Conservation (phyloP, 2,113 vertebrate genomes). For the Hemichromis elongatus region DNA sequence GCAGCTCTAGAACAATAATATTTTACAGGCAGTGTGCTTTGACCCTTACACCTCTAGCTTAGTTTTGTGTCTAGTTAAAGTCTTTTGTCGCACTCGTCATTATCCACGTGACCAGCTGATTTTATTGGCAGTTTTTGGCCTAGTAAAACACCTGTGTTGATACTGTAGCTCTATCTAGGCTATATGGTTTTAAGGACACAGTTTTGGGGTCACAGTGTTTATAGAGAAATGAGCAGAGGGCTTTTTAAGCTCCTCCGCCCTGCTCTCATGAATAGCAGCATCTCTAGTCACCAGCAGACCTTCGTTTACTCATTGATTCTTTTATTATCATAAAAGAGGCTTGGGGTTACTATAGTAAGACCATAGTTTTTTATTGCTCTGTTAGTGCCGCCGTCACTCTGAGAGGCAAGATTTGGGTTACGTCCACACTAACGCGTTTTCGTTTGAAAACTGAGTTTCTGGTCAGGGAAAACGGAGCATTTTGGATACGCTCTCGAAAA, state of each 20-base stretch:
- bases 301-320: not conserved
- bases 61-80: not conserved
- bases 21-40: not conserved
- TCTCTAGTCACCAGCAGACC: not conserved
- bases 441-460: no score
- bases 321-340: not conserved
- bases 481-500: no score
- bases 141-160: not conserved
- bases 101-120: not conserved
- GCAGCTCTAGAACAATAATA: not conserved
- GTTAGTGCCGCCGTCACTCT: not conserved
- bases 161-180: not conserved
- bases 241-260: not conserved
- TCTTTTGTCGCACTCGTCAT: not conserved
- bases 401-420: not conserved
- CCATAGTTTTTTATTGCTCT: not conserved
- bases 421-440: no score
- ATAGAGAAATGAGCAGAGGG: not conserved
- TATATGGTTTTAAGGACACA: not conserved
- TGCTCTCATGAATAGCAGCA: not conserved
- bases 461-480: no score
- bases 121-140: not conserved
- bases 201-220: not conserved
- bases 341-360: not conserved
- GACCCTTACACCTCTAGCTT: not conserved